Percentiles rank a stretch among this genome's conserved stretches.
Evolutionary conservation across 2,888 invertebrate genomes (phyloP).

Genomic region (Campoletis raptor): DNA sequence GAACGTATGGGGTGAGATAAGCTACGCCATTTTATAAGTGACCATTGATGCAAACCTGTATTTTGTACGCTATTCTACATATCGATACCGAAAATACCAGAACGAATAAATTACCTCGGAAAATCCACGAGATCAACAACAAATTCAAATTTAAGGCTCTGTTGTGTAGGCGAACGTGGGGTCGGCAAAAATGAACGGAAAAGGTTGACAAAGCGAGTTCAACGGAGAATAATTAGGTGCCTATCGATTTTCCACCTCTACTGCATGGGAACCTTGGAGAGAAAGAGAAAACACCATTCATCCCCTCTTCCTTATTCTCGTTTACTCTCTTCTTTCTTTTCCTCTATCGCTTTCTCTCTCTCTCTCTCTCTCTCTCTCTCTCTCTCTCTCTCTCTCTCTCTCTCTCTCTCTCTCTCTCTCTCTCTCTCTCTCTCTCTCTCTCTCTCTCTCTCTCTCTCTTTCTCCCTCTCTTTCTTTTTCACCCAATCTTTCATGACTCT

Average conservation of each 20-base stretch:
- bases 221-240: slow-evolving; percentile 66
- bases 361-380: not conserved
- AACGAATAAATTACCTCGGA: slow-evolving; percentile 16
- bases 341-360: slow-evolving; percentile 10
- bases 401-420: slow-evolving; percentile 14
- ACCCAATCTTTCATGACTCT: not conserved
- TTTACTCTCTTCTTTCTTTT: slow-evolving; percentile 2
- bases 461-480: not conserved
- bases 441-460: slow-evolving; percentile 29
- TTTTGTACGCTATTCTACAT: not conserved
- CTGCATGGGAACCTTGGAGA: not conserved
- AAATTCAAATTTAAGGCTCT: slow-evolving; percentile 49
- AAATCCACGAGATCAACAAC: slow-evolving; percentile 48
- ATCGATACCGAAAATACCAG: slow-evolving; percentile 3
- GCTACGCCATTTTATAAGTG: slow-evolving; percentile 14
- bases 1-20: not conserved
- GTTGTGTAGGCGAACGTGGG: not conserved
- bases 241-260: slow-evolving; percentile 63
- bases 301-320: slow-evolving; percentile 35
- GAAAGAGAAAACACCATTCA: slow-evolving; percentile 9
- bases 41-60: not conserved
- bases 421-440: not conserved
- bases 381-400: slow-evolving; percentile 14
- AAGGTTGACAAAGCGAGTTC: slow-evolving; percentile 39
- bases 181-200: not conserved